Evolutionary conservation across 1,140 invertebrate species (phyloP).

Genomic region (Protaetia brevitarsis): DNA sequence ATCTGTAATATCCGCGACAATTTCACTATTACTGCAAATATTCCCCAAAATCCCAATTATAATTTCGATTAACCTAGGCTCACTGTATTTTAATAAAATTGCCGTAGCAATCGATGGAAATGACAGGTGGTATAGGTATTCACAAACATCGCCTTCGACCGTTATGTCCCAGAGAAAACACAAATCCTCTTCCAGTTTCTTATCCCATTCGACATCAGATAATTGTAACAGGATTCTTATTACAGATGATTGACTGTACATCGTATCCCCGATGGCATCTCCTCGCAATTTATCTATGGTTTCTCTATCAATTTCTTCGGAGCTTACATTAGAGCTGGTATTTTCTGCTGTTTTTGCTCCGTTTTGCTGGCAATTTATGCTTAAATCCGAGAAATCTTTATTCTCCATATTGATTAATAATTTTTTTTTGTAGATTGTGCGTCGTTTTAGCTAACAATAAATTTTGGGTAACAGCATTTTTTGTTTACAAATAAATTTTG

Average conservation of each 20-base stretch:
- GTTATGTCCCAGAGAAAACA: constrained; percentile 79
- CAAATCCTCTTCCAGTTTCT: constrained; percentile 64
- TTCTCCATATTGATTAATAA: too few species aligned
- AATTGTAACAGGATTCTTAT: constrained; percentile 62
- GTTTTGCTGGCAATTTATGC: background rate
- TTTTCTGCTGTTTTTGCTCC: background rate
- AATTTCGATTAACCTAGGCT: constrained; percentile 65
- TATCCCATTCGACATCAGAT: constrained; percentile 49
- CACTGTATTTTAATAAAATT: constrained; percentile 49
- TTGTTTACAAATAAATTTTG: too few species aligned
- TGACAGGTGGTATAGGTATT: constrained; percentile 63
- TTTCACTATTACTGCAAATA: constrained; percentile 60
- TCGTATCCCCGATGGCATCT: constrained; percentile 70
- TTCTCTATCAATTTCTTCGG: constrained; percentile 47
- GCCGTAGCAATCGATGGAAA: constrained; percentile 57
- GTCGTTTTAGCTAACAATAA: background rate
- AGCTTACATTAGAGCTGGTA: constrained; percentile 32
- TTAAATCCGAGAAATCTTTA: background rate
- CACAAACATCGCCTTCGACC: constrained; percentile 64
- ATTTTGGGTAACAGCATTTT: background rate
- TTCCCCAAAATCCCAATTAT: constrained; percentile 71
- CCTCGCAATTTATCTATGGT: constrained; percentile 59
- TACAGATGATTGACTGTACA: constrained; percentile 72
- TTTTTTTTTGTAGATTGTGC: background rate
- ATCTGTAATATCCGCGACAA: constrained; percentile 36